Percentiles rank a stretch among this genome's conserved stretches.
Conservation (phyloP, 2,113 vertebrate species). For the Chroicocephalus ridibundus region DNA sequence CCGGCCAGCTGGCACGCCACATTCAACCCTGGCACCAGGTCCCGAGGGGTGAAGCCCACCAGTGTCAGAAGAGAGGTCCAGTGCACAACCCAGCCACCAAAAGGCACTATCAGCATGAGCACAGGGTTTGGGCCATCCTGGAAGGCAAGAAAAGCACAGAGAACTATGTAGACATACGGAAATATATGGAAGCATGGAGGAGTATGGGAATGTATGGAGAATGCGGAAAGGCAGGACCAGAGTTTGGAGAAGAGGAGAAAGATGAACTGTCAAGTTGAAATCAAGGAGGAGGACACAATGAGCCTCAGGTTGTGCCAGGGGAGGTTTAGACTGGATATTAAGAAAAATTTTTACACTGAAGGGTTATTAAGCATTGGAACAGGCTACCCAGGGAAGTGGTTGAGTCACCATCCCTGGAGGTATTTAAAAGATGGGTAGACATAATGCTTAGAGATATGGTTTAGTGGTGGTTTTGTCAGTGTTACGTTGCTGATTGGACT, state of each 20-base stretch:
- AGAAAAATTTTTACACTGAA: too few species aligned
- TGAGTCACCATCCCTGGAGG: too few species aligned
- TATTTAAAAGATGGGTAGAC: too few species aligned
- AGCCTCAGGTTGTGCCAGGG: too few species aligned
- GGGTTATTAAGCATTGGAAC: too few species aligned
- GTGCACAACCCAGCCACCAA: neutral
- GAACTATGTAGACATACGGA: neutral
- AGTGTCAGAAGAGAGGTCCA: neutral
- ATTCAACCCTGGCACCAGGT: neutral
- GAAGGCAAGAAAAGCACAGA: neutral
- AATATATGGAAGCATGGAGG: neutral
- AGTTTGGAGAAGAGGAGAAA: neutral
- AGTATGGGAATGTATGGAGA: neutral
- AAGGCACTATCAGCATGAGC: fast-evolving
- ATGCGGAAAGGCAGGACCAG: neutral
- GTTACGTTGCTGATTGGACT: too few species aligned
- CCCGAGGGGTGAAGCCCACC: neutral
- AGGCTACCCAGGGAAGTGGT: too few species aligned
- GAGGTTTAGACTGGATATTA: too few species aligned
- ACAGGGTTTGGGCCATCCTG: fast-evolving
- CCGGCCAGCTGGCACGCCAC: fast-evolving
- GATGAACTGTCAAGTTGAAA: neutral
- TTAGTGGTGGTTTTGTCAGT: too few species aligned
- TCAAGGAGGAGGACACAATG: neutral
- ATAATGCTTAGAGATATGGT: too few species aligned